phyloP scores from a whole-genome alignment of 1,140 invertebrate species.

The Drosophila carrolli region DNA sequence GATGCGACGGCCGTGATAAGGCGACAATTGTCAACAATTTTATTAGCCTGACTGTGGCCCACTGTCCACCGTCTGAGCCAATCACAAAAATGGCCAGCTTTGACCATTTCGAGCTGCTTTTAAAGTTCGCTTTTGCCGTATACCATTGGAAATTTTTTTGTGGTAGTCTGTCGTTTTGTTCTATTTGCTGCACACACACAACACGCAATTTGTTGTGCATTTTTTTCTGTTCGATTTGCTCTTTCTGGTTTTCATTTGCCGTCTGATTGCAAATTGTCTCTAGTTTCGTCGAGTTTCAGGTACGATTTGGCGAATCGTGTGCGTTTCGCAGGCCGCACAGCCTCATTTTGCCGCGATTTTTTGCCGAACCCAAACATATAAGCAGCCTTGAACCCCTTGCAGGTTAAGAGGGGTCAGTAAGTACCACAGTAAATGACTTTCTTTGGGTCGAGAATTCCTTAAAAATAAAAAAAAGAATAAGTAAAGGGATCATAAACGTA shows the following conservation, averaged over 20 bases:
- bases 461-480: no score
- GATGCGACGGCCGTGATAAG: slow-evolving; percentile 72
- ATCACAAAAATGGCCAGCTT: slow-evolving; percentile 70
- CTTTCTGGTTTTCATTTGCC: slow-evolving; percentile 73
- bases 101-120: slow-evolving; percentile 68
- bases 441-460: slow-evolving; percentile 5
- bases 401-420: background rate
- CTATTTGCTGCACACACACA: slow-evolving; percentile 51
- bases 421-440: background rate
- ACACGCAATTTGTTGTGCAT: slow-evolving; percentile 75
- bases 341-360: slow-evolving; percentile 47
- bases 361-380: slow-evolving; percentile 1
- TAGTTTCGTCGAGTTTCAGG: slow-evolving; percentile 54
- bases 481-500: no score
- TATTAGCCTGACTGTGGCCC: slow-evolving; percentile 47
- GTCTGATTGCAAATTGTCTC: slow-evolving; percentile 79
- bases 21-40: slow-evolving; percentile 82
- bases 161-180: slow-evolving; percentile 57
- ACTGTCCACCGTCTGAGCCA: slow-evolving; percentile 49
- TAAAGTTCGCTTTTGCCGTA: slow-evolving; percentile 69
- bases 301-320: slow-evolving; percentile 53
- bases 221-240: slow-evolving; percentile 30
- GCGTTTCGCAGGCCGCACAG: slow-evolving; percentile 45
- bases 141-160: slow-evolving; percentile 49
- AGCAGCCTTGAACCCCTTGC: slow-evolving; percentile 56